Evolutionary conservation across 1,140 invertebrate genomes (phyloP), one percentile per base, ranked within the genome.

Genomic region (Octopus sinensis): DNA sequence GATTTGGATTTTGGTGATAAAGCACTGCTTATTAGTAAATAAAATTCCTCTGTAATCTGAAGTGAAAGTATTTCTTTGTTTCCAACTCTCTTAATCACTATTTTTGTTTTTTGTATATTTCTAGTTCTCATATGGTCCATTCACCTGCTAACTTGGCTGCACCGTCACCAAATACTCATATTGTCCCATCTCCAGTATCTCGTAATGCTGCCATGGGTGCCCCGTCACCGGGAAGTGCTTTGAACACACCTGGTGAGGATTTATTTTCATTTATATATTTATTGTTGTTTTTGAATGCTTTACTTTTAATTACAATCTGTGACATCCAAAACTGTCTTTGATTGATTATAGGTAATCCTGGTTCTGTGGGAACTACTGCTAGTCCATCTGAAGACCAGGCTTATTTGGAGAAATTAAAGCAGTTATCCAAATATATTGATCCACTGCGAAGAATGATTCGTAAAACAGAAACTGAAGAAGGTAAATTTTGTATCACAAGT

Each of bases 381-480:
- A 93, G 89, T 79, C 79, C 86, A 17, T 76, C 81, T 43, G 96
- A 98, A 86, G 96, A 98, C 86, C 95, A 95, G 79, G 94, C 94
- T 1, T 98, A 98, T 87, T 91, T 96, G 81, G 96, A 98, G 85
- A 98, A 98, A 91, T 94, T 98, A 68, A 93, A 95, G 54, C 95
- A 97, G 87, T 91, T 98, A 5, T 96, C 94, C 85, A 97, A 96
- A 89, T 98, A 97, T 88, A 96, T 97, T 85, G 97, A 97, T 83
- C 96, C 97, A 0, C 90, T 98, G 3, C 93, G 95, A 76, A 93
- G 95, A 85, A 96, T 97, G 94, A 95, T 98, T 82, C 93, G 94
- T 75, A 93, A 94, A 88, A 94, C 96, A 89, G 95, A 96, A 85
- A 90, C 90, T 83, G 87, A 86, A 84, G 85, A 86, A 83, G 88